phyloP scores from a whole-genome alignment of 2,888 invertebrate genomes.

The Pterobdella sp. region DNA sequence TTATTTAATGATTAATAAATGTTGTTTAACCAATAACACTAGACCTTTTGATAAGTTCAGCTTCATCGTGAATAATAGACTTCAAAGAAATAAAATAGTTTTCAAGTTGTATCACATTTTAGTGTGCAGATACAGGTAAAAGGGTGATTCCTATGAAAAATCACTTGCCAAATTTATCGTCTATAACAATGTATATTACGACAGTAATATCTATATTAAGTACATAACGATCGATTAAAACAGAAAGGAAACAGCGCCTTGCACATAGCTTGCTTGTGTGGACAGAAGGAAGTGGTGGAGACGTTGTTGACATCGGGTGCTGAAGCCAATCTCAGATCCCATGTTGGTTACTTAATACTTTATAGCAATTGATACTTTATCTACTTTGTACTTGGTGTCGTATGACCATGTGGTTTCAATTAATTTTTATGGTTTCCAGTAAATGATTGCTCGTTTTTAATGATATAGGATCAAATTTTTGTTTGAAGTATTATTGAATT shows the following conservation, averaged over 20 bases:
- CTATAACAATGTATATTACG: background rate
- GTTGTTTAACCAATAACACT: no score
- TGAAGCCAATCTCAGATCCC: slow-evolving; percentile 23
- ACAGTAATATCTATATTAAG: background rate
- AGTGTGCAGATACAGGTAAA: background rate
- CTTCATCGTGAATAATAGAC: no score
- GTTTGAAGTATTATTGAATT: no score
- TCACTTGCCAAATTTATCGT: background rate
- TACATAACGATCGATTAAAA: background rate
- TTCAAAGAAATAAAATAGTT: no score
- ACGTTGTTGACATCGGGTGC: slow-evolving; percentile 13
- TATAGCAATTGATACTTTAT: no score
- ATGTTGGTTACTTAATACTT: no score
- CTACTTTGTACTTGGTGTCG: no score
- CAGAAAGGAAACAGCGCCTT: slow-evolving; percentile 29
- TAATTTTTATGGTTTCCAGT: background rate
- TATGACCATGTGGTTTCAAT: background rate
- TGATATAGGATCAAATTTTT: no score
- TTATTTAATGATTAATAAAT: no score
- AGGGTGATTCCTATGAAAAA: background rate
- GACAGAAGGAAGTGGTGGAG: slow-evolving; percentile 24
- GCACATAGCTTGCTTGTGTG: slow-evolving; percentile 28
- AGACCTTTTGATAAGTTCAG: no score
- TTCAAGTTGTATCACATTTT: background rate
- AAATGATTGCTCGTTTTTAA: background rate